Evolutionary conservation across 2,888 invertebrate genomes (phyloP), one percentile per base, ranked within the genome.

Genomic region (Arctia plantaginis): DNA sequence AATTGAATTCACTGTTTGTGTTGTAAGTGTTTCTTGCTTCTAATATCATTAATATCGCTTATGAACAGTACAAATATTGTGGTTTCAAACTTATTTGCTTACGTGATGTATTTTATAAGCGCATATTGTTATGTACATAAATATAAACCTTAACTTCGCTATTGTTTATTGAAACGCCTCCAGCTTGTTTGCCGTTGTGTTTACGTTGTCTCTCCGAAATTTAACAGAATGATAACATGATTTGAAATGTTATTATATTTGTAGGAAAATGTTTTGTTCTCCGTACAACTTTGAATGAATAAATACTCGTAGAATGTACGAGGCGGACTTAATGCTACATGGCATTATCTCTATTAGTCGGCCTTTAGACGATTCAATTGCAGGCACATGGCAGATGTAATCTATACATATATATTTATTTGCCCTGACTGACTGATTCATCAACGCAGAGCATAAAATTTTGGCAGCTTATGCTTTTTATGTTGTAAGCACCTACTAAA

Each of bases 1-100:
- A 27, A 15, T 13, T 23, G 1, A 20, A 44, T 66, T 30, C 51
- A 65, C 69, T 33, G 33, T 35, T 30, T 68, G 30, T 23, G 20
- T 44, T 75, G 51, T 71, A 71, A 72, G 80, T 74, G 55, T 82
- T 75, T 35, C 62, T 69, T 75, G 64, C 62, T 75, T 41, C 67
- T 74, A 71, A 68, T 6, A 35, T 35, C 35, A 4, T 20, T 47
- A 18, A 51, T 73, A 67, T 79, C n/a, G 55, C 20, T 18, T 39
- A 70, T 70, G 44, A 41, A 51, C 41, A 12, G 41, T 65, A n/a
- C 70, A 72, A 59, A 65, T 66, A 66, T 74, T 73, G 39, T n/a
- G 71, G 75, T 77, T 44, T 10, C 1, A 20, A 78, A 77, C 72
- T 79, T 80, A 79, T 81, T 76, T 74, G 71, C 51, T 62, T 39